Conservation (phyloP, 1,140 invertebrate genomes). For the Drosophila saltans region DNA sequence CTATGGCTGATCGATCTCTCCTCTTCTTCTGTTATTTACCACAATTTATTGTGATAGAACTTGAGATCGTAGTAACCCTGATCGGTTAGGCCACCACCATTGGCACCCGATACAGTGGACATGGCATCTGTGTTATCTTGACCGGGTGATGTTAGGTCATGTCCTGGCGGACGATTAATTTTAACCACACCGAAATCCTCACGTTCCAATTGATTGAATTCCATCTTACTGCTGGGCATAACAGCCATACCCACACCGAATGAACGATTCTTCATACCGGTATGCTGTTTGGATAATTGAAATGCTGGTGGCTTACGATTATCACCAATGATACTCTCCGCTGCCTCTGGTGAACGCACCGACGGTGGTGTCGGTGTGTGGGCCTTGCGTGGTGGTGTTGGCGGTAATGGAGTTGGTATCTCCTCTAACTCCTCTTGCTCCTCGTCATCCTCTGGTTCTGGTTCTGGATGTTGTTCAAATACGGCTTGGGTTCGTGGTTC, state of each 20-base stretch:
- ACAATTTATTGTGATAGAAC: conserved; percentile 87
- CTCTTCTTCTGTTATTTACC: conserved; percentile 83
- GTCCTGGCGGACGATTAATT: conserved; percentile 76
- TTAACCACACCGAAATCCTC: conserved; percentile 81
- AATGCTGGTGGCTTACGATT: conserved; percentile 66
- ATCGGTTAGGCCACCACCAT: conserved; percentile 83
- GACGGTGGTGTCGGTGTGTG: conserved; percentile 60
- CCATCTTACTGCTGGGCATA: conserved; percentile 79
- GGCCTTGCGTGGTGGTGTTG: conserved; percentile 46
- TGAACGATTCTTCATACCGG: conserved; percentile 81
- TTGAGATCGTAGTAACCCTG: conserved; percentile 87
- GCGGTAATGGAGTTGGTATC: conserved; percentile 27
- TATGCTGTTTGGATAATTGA: conserved; percentile 80
- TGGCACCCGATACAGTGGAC: conserved; percentile 64
- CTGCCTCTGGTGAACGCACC: conserved; percentile 60
- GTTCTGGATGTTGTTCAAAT: conserved; percentile 29
- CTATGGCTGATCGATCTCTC: conserved; percentile 13
- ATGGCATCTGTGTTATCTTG: conserved; percentile 70
- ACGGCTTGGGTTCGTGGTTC: conserved; percentile 47
- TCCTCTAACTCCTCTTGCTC: conserved; percentile 2
- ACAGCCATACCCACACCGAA: conserved; percentile 79
- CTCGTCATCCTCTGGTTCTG: conserved; percentile 21
- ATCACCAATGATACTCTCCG: conserved; percentile 68
- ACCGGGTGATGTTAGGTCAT: conserved; percentile 59
- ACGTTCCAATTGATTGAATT: conserved; percentile 75